Percentiles rank a stretch among this genome's conserved stretches.
Conservation (phyloP, 2,113 vertebrate species). For the Cryptotis parvus region DNA sequence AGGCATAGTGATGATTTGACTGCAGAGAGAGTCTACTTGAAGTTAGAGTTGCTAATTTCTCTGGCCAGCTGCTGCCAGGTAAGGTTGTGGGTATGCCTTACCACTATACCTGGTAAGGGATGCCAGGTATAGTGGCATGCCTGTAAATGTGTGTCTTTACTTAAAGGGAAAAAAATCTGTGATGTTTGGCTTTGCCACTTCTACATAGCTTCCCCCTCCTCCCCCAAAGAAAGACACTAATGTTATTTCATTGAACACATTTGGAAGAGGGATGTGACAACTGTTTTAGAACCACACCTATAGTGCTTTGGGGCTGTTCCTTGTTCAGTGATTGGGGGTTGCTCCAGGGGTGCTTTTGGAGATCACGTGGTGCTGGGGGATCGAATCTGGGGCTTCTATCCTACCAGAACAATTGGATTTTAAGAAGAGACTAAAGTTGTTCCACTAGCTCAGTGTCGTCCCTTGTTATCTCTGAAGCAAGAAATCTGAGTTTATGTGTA, state of each 20-base stretch:
- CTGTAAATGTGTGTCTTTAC: slow-evolving; percentile 19
- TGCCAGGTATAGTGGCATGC: not conserved
- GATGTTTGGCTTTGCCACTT: not conserved
- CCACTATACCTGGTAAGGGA: too few species aligned
- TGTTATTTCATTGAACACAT: slow-evolving; percentile 25
- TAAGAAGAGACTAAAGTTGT: not conserved
- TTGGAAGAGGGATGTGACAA: slow-evolving; percentile 7
- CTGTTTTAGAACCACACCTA: not conserved
- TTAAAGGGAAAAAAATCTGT: not conserved
- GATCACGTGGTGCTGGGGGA: too few species aligned
- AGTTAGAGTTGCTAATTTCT: not conserved
- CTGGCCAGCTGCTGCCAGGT: not conserved
- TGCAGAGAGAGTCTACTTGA: not conserved
- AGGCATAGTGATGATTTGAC: too few species aligned
- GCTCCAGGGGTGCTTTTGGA: too few species aligned
- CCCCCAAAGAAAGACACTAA: slow-evolving; percentile 9
- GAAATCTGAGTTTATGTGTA: slow-evolving; percentile 21
- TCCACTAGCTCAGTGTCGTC: not conserved
- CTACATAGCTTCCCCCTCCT: too few species aligned
- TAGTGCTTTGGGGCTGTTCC: too few species aligned
- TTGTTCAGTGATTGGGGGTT: too few species aligned
- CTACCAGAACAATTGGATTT: too few species aligned
- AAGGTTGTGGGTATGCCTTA: not conserved
- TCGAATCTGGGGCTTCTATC: too few species aligned
- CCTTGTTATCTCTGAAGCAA: slow-evolving; percentile 46